Evolutionary conservation across 2,888 invertebrate species (phyloP), one percentile per base, ranked within the genome.

Genomic region (Cloeon dipterum): DNA sequence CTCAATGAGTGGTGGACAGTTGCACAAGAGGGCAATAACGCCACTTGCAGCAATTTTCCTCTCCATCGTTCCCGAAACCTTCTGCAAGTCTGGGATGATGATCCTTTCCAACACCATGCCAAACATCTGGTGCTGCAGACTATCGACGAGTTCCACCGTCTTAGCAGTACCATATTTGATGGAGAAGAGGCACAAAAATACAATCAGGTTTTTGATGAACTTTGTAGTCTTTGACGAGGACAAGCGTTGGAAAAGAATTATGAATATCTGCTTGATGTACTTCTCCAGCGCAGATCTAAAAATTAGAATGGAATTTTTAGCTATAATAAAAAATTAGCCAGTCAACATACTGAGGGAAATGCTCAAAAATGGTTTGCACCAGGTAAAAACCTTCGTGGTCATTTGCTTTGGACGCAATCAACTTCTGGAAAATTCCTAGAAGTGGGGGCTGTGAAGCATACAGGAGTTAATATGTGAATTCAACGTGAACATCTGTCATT

Each of bases 361-460:
- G 68, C 51, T 74, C 74, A 32, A 96, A 66, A 48, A 98, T 68
- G 33, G 73, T 72, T 51, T 86, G 82, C 45, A 98, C 68, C 8
- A 98, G 62, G 50, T 79, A 73, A 57, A 98, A 94, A 5, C 94
- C 96, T 57, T 96, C 89, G 49, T 91, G 89, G 55, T 98, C 96
- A 52, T 94, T 85, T 0, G 74, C 65, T 59, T 89, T 93, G 0
- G 93, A 93, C 0, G 91, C 83, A 42, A 96, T 82, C 50, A 98
- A 62, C 57, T 96, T 93, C 55, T 96, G 94, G 58, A 93, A 96
- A 7, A 94, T 81, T 2, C 94, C 96, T 32, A 98, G 61, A 46
- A 93, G 68, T 2, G 78, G 76, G 47, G 68, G 72, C 68, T 78
- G 53, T 3, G 58, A 59, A 42, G 38, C 41, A 43, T n/a, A n/a